Conservation (phyloP, 2,113 vertebrate species). For the Nycticorax nycticorax region DNA sequence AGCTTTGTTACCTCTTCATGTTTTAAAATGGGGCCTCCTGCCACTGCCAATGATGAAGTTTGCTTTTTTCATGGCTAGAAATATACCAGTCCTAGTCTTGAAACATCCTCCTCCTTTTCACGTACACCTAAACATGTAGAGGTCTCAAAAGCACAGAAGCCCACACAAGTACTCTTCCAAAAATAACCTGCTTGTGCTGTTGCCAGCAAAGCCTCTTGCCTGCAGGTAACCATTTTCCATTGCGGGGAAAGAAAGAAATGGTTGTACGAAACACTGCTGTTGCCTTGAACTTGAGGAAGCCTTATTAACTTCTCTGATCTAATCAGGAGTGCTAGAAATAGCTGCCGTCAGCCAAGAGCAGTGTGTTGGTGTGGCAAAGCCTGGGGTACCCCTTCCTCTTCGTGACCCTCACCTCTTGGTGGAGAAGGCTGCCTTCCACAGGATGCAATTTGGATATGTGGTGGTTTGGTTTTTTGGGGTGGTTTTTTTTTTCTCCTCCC, state of each 20-base stretch:
- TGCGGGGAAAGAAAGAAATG: neutral
- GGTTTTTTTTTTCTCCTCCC: neutral
- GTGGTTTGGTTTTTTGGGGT: neutral
- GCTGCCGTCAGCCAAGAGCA: neutral
- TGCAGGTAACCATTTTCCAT: neutral
- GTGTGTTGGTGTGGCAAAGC: neutral
- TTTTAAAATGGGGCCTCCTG: neutral
- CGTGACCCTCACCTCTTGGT: rapidly evolving
- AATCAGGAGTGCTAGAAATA: neutral
- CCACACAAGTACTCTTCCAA: neutral
- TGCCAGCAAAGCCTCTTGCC: neutral
- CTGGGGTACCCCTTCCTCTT: neutral
- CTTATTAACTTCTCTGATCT: neutral
- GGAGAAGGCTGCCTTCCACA: neutral
- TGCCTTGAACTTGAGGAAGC: neutral
- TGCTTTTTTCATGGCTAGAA: neutral
- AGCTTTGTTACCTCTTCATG: rapidly evolving
- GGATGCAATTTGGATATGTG: neutral
- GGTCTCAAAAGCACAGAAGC: neutral
- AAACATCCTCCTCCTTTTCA: neutral
- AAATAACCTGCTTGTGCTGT: neutral
- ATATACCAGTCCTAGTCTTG: neutral
- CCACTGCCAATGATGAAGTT: neutral
- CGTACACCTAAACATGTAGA: neutral
- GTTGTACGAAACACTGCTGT: neutral